phyloP scores from a whole-genome alignment of 2,797 vertebrate species.

The Xiphorhynchus erythropygius region DNA sequence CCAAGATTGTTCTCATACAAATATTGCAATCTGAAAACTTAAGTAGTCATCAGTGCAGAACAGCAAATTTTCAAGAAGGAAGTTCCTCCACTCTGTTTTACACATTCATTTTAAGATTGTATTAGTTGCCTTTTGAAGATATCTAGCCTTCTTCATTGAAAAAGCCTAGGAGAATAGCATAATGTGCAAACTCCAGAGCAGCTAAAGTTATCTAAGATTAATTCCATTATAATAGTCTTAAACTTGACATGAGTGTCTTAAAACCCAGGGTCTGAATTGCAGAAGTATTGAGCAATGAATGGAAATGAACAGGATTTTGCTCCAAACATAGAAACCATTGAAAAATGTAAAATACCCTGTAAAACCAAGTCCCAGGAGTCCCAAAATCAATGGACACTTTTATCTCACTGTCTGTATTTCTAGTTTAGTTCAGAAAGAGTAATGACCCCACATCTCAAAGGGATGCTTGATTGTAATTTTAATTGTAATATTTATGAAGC shows the following conservation, averaged over 20 bases:
- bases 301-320: background rate
- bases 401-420: background rate
- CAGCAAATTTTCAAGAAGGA: background rate
- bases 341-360: background rate
- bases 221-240: background rate
- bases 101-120: background rate
- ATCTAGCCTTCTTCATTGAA: background rate
- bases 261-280: background rate
- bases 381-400: background rate
- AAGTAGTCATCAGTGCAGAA: background rate
- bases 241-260: background rate
- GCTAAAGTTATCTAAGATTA: background rate
- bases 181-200: background rate
- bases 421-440: background rate
- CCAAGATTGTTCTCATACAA: background rate
- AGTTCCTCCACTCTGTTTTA: background rate
- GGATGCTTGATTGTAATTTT: background rate
- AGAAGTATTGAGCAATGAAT: background rate
- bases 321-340: background rate
- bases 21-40: background rate
- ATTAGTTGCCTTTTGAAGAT: background rate
- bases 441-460: background rate
- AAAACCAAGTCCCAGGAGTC: background rate
- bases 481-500: slow-evolving; percentile 20
- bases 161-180: background rate